Evolutionary conservation across 2,797 vertebrate genomes (phyloP).

Genomic region (Clarias fuscus): DNA sequence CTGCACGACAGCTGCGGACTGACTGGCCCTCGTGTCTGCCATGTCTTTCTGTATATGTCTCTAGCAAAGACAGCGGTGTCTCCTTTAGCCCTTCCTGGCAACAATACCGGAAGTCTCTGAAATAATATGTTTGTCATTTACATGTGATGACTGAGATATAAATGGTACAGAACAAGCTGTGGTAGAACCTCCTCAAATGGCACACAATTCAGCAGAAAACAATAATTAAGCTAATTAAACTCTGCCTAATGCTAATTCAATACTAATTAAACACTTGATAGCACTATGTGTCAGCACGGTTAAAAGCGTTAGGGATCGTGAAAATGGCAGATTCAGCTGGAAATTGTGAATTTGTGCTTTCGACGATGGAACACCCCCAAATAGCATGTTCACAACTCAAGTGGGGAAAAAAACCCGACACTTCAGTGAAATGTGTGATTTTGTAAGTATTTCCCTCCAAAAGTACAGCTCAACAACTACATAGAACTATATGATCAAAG

Average conservation of each 20-base stretch:
- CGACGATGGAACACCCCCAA: not conserved
- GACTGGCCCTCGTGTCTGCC: conserved; percentile 17
- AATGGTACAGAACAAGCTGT: not conserved
- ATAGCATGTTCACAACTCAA: not conserved
- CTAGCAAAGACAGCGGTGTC: not conserved
- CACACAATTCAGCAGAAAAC: not conserved
- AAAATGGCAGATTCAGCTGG: no score
- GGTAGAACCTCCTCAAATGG: not conserved
- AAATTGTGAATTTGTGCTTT: not conserved
- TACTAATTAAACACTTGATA: not conserved
- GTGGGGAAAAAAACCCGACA: not conserved
- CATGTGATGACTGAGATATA: not conserved
- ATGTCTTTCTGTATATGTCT: not conserved
- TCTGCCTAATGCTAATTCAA: not conserved
- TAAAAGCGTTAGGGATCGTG: not conserved
- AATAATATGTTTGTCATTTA: not conserved
- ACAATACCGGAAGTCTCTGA: not conserved
- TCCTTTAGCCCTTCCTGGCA: not conserved
- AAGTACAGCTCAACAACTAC: not conserved
- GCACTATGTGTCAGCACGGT: not conserved
- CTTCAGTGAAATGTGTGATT: not conserved
- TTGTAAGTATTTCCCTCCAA: not conserved
- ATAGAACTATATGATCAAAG: not conserved
- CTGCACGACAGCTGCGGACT: conserved; percentile 49
- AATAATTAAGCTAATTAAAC: not conserved